These are phyloP conservation scores for Teinopalpus imperialis DNA, from an alignment of 2,888 invertebrate species.

Conservation along the genomic window DNA sequence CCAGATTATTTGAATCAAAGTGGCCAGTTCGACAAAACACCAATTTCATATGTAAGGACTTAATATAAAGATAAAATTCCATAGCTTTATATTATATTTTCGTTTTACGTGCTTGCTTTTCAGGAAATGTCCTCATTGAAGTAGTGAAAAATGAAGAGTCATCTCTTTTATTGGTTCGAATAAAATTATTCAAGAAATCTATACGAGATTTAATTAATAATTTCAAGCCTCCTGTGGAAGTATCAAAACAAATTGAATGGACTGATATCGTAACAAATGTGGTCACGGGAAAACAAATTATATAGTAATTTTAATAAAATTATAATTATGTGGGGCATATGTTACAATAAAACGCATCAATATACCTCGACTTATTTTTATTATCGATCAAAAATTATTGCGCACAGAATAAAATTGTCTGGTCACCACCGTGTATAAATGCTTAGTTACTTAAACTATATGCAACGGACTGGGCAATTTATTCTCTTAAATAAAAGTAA, in stretches of 20 bases:
- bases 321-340: too few relatives aligned
- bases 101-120: too few relatives aligned
- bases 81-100: too few relatives aligned
- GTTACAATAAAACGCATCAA: slow-evolving; percentile 38
- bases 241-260: slow-evolving; percentile 61
- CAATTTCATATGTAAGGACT: too few relatives aligned
- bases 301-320: slow-evolving; percentile 41
- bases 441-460: slow-evolving; percentile 56
- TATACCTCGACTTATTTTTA: slow-evolving; percentile 59
- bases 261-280: slow-evolving; percentile 65
- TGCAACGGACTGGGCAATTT: slow-evolving; percentile 50
- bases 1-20: too few relatives aligned
- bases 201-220: slow-evolving; percentile 54
- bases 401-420: slow-evolving; percentile 65
- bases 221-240: slow-evolving; percentile 62
- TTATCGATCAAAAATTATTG: slow-evolving; percentile 64
- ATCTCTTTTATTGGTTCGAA: slow-evolving; percentile 50
- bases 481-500: slow-evolving; percentile 37
- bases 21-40: too few relatives aligned
- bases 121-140: slow-evolving; percentile 65
- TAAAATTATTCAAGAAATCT: slow-evolving; percentile 60
- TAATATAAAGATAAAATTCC: too few relatives aligned
- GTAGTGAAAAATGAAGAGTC: slow-evolving; percentile 44
- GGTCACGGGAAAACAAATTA: slow-evolving; percentile 66
- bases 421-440: slow-evolving; percentile 71